phyloP scores from a whole-genome alignment of 2,113 vertebrate species.

The Aptenodytes patagonicus region DNA sequence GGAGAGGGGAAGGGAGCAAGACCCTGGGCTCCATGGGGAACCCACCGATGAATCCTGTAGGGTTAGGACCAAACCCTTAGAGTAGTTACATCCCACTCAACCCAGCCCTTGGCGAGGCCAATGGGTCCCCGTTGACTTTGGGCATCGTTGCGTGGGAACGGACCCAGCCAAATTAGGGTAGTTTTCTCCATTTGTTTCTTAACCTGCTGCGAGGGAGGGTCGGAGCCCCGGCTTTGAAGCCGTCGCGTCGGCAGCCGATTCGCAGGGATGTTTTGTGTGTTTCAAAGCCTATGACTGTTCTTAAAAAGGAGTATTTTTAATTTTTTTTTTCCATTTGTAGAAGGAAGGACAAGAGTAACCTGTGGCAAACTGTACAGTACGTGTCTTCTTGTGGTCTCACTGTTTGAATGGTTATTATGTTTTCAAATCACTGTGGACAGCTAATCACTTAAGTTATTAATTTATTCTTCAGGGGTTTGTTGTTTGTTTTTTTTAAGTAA shows the following conservation, averaged over 20 bases:
- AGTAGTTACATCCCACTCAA: not conserved
- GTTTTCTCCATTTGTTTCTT: conserved; percentile 23
- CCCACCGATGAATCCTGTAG: not conserved
- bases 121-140: not conserved
- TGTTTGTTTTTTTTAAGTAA: conserved; percentile 67
- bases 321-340: conserved; percentile 46
- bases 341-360: conserved; percentile 55
- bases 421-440: conserved; percentile 84
- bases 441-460: conserved; percentile 99
- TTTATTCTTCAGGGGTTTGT: conserved; percentile 84
- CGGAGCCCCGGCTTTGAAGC: not conserved
- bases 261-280: conserved; percentile 41
- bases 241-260: not conserved
- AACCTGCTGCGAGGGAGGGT: not conserved
- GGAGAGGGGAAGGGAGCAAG: not conserved
- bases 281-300: conserved; percentile 53
- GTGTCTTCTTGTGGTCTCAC: conserved; percentile 67
- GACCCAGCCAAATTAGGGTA: not conserved
- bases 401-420: conserved; percentile 76
- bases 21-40: not conserved
- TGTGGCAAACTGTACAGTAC: conserved; percentile 63
- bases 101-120: not conserved
- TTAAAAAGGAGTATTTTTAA: conserved; percentile 4
- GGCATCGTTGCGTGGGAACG: not conserved
- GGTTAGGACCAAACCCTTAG: conserved; percentile 56